Percentiles rank a stretch among this genome's conserved stretches.
phyloP scores from a whole-genome alignment of 2,797 vertebrate genomes.

The Pangasius krempfi region DNA sequence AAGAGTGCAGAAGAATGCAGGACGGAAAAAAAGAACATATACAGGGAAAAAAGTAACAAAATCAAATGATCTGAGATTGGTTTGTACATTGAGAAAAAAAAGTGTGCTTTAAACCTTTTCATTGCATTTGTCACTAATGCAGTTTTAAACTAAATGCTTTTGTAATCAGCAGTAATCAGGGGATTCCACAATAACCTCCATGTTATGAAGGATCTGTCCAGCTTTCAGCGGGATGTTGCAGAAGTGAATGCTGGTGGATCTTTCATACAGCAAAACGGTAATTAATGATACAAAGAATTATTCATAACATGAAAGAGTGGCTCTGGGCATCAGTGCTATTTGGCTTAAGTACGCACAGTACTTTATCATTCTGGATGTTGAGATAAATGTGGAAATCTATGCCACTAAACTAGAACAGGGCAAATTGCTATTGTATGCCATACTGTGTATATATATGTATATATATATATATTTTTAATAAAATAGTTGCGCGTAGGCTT shows the following conservation, averaged over 20 bases:
- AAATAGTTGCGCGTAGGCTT: background rate
- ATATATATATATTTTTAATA: background rate
- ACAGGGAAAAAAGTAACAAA: constrained; percentile 75
- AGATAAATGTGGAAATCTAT: constrained; percentile 10
- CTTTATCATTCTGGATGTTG: constrained; percentile 4
- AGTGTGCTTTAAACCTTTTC: constrained; percentile 77
- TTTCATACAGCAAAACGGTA: background rate
- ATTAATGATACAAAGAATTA: constrained; percentile 29
- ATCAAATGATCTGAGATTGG: constrained; percentile 72
- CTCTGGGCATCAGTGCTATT: constrained; percentile 46
- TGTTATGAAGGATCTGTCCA: constrained; percentile 8
- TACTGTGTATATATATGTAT: background rate
- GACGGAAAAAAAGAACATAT: constrained; percentile 57
- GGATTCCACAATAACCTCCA: constrained; percentile 12
- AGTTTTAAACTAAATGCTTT: constrained; percentile 5
- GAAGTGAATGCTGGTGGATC: constrained; percentile 20
- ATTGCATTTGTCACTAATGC: background rate
- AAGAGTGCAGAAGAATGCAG: constrained; percentile 76
- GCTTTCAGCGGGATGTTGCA: constrained; percentile 16
- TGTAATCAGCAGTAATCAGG: constrained; percentile 28
- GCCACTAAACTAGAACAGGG: constrained; percentile 16
- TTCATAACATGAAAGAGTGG: constrained; percentile 14
- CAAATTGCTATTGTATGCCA: constrained; percentile 12
- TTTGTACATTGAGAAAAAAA: constrained; percentile 64
- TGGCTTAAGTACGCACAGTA: constrained; percentile 39